These are phyloP conservation scores for Ahaetulla prasina DNA, from an alignment of 2,113 vertebrate species.

Conservation along the genomic window DNA sequence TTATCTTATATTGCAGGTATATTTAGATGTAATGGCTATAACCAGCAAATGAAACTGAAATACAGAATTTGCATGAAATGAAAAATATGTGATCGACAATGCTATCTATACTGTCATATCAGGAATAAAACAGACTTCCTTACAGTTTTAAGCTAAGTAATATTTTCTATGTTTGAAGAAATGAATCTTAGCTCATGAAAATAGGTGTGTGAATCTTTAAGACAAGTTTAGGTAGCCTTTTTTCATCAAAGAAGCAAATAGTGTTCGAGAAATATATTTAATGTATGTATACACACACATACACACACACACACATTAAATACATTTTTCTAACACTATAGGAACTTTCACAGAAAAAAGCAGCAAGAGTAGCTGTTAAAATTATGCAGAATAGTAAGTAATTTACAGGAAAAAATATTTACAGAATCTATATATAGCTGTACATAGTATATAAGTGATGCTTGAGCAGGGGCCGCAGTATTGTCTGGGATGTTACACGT, in stretches of 20 bases:
- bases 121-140: not conserved
- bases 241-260: not conserved
- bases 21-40: not conserved
- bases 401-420: not conserved
- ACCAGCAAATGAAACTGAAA: not conserved
- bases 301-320: too few relatives aligned
- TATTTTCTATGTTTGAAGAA: not conserved
- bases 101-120: too few relatives aligned
- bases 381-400: not conserved
- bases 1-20: not conserved
- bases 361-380: not conserved
- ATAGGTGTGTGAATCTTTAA: not conserved
- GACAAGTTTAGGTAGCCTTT: not conserved
- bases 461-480: too few relatives aligned
- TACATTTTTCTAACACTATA: too few relatives aligned
- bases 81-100: not conserved
- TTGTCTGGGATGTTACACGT: too few relatives aligned
- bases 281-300: too few relatives aligned
- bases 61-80: not conserved
- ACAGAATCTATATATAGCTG: not conserved
- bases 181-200: not conserved
- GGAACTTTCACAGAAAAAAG: not conserved
- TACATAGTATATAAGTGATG: not conserved
- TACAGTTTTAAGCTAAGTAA: not conserved
- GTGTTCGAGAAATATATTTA: too few relatives aligned